phyloP scores from a whole-genome alignment of 2,888 invertebrate species.

The Meliscaeva auricollis region DNA sequence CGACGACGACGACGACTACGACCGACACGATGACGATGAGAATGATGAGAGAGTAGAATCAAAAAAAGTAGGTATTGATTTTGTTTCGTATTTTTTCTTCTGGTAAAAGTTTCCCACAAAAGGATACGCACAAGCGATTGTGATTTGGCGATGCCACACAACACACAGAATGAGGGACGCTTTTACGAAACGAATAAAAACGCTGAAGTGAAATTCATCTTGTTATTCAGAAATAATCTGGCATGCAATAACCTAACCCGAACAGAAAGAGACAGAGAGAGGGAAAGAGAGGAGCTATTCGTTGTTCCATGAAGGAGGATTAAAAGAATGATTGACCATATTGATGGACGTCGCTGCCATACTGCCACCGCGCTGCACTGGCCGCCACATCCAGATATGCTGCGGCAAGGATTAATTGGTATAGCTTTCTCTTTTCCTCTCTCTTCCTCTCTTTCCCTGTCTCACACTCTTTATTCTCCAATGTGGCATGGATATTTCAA shows the following conservation, averaged over 20 bases:
- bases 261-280: not conserved
- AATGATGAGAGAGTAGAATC: not conserved
- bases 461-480: not conserved
- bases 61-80: constrained; percentile 45
- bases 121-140: constrained; percentile 56
- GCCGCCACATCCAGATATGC: constrained; percentile 6
- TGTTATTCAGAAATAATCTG: constrained; percentile 67
- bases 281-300: not conserved
- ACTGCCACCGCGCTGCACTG: not conserved
- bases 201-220: constrained; percentile 65
- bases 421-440: not conserved
- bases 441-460: not conserved
- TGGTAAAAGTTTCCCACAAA: constrained; percentile 12
- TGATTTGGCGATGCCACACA: not conserved
- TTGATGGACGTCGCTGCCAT: constrained; percentile 45
- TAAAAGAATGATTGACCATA: constrained; percentile 58
- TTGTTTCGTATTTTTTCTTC: constrained; percentile 16
- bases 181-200: constrained; percentile 44
- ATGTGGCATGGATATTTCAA: constrained; percentile 65
- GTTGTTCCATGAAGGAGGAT: constrained; percentile 36
- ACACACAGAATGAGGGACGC: constrained; percentile 13
- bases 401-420: constrained; percentile 67
- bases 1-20: not conserved
- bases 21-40: not conserved
- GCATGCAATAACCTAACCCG: constrained; percentile 45